Conservation (phyloP, 2,113 vertebrate species). For the Burhinus oedicnemus region DNA sequence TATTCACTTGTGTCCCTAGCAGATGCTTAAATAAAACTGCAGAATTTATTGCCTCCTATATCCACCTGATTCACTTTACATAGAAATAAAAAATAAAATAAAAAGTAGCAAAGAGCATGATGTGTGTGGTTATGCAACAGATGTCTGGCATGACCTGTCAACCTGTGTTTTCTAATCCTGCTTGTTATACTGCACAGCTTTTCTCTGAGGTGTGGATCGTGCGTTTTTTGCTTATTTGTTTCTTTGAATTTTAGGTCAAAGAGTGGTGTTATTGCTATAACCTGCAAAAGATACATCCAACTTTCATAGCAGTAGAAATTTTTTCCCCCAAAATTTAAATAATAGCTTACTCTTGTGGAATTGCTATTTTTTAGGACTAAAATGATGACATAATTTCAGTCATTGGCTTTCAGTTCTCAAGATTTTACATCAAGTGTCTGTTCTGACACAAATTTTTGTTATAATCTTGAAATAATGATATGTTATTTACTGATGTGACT, state of each 20-base stretch:
- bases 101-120: not conserved
- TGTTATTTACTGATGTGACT: not conserved
- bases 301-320: not conserved
- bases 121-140: not conserved
- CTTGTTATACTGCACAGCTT: not conserved
- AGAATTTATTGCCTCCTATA: not conserved
- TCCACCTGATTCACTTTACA: slow-evolving; percentile 20
- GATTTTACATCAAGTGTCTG: not conserved
- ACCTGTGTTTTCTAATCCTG: not conserved
- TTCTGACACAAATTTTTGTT: not conserved
- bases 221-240: not conserved
- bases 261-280: not conserved
- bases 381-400: not conserved
- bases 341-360: not conserved
- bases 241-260: not conserved
- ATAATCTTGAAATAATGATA: not conserved
- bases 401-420: not conserved
- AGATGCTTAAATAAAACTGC: slow-evolving; percentile 1
- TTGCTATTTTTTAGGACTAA: not conserved
- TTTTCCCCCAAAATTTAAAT: not conserved
- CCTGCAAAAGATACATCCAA: not conserved
- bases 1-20: not conserved
- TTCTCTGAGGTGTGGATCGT: not conserved
- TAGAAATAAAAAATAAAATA: not conserved
- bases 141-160: not conserved